Conservation (phyloP, 2,797 vertebrate species). For the Mus minutoides region DNA sequence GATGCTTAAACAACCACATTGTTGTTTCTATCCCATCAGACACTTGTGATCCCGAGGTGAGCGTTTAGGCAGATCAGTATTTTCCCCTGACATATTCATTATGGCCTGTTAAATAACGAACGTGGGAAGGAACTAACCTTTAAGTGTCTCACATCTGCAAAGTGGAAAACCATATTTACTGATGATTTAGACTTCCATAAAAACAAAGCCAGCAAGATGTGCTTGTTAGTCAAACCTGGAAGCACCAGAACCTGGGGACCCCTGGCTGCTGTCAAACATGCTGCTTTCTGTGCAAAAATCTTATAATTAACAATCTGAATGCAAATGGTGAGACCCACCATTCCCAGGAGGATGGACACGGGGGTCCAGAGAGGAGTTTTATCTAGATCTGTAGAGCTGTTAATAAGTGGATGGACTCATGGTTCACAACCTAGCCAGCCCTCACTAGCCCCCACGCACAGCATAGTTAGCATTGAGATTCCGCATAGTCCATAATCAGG, state of each 20-base stretch:
- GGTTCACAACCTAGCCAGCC: background rate
- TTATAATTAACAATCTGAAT: background rate
- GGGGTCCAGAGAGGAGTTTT: conserved; percentile 20
- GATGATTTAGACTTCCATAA: conserved; percentile 46
- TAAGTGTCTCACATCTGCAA: conserved; percentile 50
- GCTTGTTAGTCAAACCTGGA: background rate
- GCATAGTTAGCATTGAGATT: conserved; percentile 69
- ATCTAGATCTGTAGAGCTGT: background rate
- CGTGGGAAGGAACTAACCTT: conserved; percentile 46
- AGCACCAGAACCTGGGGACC: accelerated
- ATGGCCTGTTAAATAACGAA: conserved; percentile 38
- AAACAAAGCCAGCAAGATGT: background rate
- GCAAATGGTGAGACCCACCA: background rate
- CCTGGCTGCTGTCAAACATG: background rate
- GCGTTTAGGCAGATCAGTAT: background rate
- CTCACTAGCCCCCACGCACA: background rate
- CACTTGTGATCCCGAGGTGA: background rate
- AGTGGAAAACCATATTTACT: conserved; percentile 40
- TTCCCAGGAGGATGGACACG: background rate
- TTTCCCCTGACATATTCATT: background rate
- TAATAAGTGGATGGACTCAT: background rate
- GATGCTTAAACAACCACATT: conserved; percentile 40
- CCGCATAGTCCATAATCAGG: conserved; percentile 76
- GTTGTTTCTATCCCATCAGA: conserved; percentile 39
- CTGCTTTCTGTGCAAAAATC: background rate